Evolutionary conservation across 2,888 invertebrate species (phyloP).

Genomic region (Drosophila multiciliata): DNA sequence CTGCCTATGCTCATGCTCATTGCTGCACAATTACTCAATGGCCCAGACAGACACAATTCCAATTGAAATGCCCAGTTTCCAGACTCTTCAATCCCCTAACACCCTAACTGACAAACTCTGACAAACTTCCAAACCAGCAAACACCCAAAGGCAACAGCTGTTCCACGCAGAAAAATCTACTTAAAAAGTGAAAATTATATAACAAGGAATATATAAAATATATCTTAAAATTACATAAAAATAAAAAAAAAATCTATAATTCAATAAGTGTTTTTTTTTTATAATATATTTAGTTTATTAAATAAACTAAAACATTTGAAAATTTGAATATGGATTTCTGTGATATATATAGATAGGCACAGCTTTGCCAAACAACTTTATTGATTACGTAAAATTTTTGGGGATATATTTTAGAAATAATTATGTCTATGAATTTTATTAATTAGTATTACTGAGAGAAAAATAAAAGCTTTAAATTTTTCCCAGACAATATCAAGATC

Average conservation of each 20-base stretch:
- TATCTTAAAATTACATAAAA: neutral
- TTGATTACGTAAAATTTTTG: neutral
- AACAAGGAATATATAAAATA: neutral
- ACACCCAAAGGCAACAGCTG: conserved; percentile 3
- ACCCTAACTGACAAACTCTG: conserved; percentile 4
- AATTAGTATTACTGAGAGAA: neutral
- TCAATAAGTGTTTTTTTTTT: neutral
- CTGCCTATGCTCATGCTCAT: conserved; percentile 59
- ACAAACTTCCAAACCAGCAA: conserved; percentile 10
- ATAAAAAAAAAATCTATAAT: neutral
- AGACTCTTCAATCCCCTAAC: conserved; percentile 13
- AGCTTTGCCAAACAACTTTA: neutral
- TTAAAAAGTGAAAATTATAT: neutral
- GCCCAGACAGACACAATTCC: conserved; percentile 55
- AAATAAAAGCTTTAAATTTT: neutral
- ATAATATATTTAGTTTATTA: neutral
- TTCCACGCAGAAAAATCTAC: neutral
- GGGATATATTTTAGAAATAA: neutral
- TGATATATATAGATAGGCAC: neutral
- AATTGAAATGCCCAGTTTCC: conserved; percentile 59
- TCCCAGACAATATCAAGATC: neutral
- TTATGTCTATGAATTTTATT: neutral
- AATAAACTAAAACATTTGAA: neutral
- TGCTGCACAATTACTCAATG: conserved; percentile 80
- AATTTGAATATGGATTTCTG: neutral